Evolutionary conservation across 2,797 vertebrate genomes (phyloP).

Genomic region (Lophotriccus pileatus): DNA sequence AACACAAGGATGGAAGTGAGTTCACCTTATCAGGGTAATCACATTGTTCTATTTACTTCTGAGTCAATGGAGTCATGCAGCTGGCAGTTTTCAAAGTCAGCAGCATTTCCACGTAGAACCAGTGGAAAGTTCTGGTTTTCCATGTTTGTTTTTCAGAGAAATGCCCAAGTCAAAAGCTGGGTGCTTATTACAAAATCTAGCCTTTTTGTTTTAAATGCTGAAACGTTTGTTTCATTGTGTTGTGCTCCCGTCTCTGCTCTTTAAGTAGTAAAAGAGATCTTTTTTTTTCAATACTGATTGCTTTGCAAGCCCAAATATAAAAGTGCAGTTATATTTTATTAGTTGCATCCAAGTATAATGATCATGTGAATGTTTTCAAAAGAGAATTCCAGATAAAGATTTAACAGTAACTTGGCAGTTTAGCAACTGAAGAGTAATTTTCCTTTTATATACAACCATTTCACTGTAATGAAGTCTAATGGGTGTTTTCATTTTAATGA

Average conservation of each 20-base stretch:
- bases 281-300: neutral
- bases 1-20: neutral
- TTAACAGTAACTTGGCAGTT: neutral
- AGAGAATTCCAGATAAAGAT: neutral
- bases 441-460: neutral
- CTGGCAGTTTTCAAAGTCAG: neutral
- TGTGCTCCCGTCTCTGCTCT: neutral
- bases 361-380: neutral
- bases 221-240: neutral
- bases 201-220: conserved; percentile 11
- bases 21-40: neutral
- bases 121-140: conserved; percentile 1
- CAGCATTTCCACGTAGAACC: neutral
- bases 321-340: neutral
- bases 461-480: neutral
- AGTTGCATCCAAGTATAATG: neutral
- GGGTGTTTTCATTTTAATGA: neutral
- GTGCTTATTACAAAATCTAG: neutral
- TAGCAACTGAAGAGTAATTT: neutral
- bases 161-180: neutral
- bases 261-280: neutral
- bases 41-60: neutral
- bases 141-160: neutral
- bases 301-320: neutral
- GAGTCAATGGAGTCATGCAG: neutral